Percentiles rank a stretch among this genome's conserved stretches.
Conservation (phyloP, 2,797 vertebrate species). For the Epinephelus malabaricus region DNA sequence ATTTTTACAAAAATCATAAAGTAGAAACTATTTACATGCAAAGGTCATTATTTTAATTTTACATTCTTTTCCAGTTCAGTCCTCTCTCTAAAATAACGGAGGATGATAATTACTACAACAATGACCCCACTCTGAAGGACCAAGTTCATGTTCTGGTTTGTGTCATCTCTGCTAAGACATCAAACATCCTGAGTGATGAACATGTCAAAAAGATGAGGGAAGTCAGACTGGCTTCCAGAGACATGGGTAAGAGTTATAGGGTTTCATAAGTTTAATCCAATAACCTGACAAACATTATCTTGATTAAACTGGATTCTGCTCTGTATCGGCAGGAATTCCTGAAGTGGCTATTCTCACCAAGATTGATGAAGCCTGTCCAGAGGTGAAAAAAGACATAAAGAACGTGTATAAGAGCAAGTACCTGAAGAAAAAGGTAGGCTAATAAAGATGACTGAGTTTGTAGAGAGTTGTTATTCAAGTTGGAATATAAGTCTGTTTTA, state of each 20-base stretch:
- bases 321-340: too few species aligned
- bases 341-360: too few species aligned
- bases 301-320: not conserved
- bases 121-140: not conserved
- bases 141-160: constrained; percentile 54
- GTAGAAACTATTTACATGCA: not conserved
- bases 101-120: constrained; percentile 14
- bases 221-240: constrained; percentile 34
- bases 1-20: too few species aligned
- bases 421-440: constrained; percentile 46
- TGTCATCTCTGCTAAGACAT: not conserved
- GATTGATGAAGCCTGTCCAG: too few species aligned
- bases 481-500: not conserved
- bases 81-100: rapidly evolving
- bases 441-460: too few species aligned
- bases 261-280: not conserved
- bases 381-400: too few species aligned
- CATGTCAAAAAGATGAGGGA: constrained; percentile 17
- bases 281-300: not conserved
- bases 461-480: too few species aligned
- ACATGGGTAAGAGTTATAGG: constrained; percentile 24
- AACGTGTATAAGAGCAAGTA: not conserved
- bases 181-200: rapidly evolving
- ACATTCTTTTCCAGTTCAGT: constrained; percentile 41
- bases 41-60: not conserved